Conservation (phyloP, 2,113 vertebrate genomes). For the Carassius gibelio region DNA sequence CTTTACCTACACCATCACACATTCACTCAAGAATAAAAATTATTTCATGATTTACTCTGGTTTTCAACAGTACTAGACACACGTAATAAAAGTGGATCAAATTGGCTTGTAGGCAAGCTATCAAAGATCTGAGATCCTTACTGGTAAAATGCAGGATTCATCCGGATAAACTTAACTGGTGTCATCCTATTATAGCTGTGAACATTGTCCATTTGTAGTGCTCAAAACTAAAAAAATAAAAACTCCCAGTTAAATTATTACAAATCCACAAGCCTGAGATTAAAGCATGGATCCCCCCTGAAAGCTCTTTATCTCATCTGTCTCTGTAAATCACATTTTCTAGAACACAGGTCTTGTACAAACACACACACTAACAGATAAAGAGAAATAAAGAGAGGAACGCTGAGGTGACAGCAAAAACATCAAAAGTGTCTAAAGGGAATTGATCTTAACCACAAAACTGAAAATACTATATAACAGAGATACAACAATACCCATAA, state of each 20-base stretch:
- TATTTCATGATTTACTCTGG: neutral
- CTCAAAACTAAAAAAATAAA: conserved; percentile 60
- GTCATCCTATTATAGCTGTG: conserved; percentile 57
- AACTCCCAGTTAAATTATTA: conserved; percentile 58
- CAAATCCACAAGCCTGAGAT: conserved; percentile 65
- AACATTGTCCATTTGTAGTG: conserved; percentile 60
- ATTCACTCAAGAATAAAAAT: too few relatives aligned
- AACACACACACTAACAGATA: neutral
- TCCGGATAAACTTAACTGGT: conserved; percentile 24
- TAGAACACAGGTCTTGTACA: neutral
- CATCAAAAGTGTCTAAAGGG: neutral
- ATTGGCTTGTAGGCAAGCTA: neutral
- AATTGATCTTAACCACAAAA: neutral
- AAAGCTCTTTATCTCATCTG: conserved; percentile 57
- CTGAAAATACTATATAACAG: neutral
- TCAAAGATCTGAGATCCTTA: neutral
- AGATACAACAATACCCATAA: neutral
- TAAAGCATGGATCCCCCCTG: conserved; percentile 50
- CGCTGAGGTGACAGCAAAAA: neutral
- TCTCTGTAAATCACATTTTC: conserved; percentile 66
- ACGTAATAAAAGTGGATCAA: neutral
- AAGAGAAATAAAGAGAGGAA: neutral
- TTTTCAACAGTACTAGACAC: neutral
- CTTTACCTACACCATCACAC: neutral
- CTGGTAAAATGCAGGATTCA: neutral